A percentile compares a stretch with the other conserved stretches of the same genome.
These are phyloP conservation scores for Platycheirus albimanus DNA, from an alignment of 2,888 invertebrate genomes.

Conservation along the genomic window DNA sequence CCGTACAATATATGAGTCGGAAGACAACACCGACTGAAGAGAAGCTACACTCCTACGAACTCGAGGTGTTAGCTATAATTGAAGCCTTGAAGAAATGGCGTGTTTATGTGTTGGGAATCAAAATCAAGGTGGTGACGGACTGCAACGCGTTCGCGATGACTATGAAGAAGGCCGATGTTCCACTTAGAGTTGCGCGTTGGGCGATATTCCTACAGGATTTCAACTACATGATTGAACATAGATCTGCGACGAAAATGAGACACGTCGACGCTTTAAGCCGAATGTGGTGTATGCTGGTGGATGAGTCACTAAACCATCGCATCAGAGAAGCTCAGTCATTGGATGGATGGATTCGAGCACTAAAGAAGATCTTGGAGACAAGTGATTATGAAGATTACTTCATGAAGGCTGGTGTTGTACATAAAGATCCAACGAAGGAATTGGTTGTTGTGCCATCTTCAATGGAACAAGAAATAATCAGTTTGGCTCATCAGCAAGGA, in stretches of 20 bases:
- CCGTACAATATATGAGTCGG: slow-evolving; percentile 70
- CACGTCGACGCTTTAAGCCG: slow-evolving; percentile 46
- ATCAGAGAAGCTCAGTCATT: slow-evolving; percentile 17
- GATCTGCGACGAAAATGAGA: slow-evolving; percentile 10
- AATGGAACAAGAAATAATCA: slow-evolving; percentile 37
- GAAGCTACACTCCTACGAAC: slow-evolving; percentile 38
- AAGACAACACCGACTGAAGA: slow-evolving; percentile 36
- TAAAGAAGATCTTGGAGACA: slow-evolving; percentile 2
- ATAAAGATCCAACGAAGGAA: slow-evolving; percentile 1
- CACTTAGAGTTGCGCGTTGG: slow-evolving; percentile 21
- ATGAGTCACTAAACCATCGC: slow-evolving; percentile 24
- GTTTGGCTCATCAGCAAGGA: slow-evolving; percentile 21
- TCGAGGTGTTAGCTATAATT: slow-evolving; percentile 48
- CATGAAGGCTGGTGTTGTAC: slow-evolving; percentile 7
- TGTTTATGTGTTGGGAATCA: slow-evolving; percentile 10
- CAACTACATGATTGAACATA: slow-evolving; percentile 24
- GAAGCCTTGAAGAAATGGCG: slow-evolving; percentile 13
- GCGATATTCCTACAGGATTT: slow-evolving; percentile 12
- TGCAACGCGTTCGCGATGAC: slow-evolving; percentile 77
- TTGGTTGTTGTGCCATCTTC: slow-evolving; percentile 27
- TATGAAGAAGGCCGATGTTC: slow-evolving; percentile 75
- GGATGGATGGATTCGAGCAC: background rate
- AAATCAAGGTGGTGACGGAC: slow-evolving; percentile 77
- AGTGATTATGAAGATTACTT: slow-evolving; percentile 1
- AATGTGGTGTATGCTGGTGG: slow-evolving; percentile 14